Percentiles rank a stretch among this genome's conserved stretches.
These are phyloP conservation scores for Tipula lateralis DNA, from an alignment of 2,888 invertebrate genomes.

Conservation along the genomic window DNA sequence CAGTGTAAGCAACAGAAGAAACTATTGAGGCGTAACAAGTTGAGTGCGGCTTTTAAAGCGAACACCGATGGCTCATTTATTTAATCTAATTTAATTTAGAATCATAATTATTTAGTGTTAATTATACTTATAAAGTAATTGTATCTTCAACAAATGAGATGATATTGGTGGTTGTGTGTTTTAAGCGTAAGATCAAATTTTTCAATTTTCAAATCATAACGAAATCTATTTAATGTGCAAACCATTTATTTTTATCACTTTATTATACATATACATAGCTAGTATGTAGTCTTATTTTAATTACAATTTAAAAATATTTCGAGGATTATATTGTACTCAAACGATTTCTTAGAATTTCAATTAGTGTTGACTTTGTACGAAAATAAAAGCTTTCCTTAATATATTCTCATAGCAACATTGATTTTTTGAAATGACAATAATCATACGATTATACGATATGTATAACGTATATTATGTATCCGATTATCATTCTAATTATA, in stretches of 20 bases:
- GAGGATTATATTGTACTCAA: neutral
- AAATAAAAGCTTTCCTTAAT: neutral
- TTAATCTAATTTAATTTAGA: too few species aligned
- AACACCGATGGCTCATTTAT: too few species aligned
- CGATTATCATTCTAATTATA: neutral
- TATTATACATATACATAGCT: neutral
- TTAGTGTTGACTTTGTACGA: neutral
- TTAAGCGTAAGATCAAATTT: too few species aligned
- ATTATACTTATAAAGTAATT: too few species aligned
- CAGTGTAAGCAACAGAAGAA: too few species aligned
- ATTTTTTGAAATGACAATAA: neutral
- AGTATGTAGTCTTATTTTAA: neutral
- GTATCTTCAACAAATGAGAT: too few species aligned
- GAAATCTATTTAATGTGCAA: too few species aligned
- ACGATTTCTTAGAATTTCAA: neutral
- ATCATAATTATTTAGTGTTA: too few species aligned
- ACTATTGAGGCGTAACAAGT: too few species aligned
- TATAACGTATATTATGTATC: neutral
- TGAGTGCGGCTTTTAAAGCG: too few species aligned
- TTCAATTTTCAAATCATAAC: neutral
- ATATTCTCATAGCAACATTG: neutral
- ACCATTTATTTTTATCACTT: neutral
- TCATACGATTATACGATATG: neutral
- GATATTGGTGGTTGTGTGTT: too few species aligned
- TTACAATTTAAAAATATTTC: neutral